A percentile compares a stretch with the other conserved stretches of the same genome.
phyloP scores from a whole-genome alignment of 2,113 vertebrate genomes.

The Fregata magnificens region DNA sequence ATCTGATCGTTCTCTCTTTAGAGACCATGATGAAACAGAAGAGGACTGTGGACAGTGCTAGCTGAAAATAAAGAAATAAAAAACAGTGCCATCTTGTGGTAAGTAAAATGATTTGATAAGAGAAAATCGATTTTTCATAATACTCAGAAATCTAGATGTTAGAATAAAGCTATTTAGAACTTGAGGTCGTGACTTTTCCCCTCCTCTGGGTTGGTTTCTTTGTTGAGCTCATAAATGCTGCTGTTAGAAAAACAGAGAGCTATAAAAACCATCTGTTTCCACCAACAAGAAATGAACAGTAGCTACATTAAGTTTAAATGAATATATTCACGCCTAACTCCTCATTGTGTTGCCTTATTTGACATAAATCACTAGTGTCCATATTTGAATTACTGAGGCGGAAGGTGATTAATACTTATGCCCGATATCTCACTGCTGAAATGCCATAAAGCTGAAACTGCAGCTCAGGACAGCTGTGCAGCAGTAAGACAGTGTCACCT shows the following conservation, averaged over 20 bases:
- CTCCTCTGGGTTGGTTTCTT: not conserved
- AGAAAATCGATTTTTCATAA: not conserved
- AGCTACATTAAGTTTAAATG: not conserved
- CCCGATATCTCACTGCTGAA: not conserved
- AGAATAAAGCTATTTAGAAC: not conserved
- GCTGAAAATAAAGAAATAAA: not conserved
- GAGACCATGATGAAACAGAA: not conserved
- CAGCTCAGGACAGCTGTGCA: not conserved
- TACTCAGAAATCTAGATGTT: not conserved
- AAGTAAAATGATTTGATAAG: not conserved
- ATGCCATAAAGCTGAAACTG: not conserved
- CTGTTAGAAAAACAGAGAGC: not conserved
- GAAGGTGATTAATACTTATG: not conserved
- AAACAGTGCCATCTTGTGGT: conserved; percentile 65
- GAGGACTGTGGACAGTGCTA: not conserved
- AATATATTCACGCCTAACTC: not conserved
- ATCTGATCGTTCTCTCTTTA: not conserved
- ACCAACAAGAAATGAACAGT: not conserved
- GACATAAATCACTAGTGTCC: not conserved
- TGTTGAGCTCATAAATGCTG: not conserved
- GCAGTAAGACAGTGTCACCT: not conserved
- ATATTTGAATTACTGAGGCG: not conserved
- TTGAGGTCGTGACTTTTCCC: not conserved
- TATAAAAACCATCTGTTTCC: not conserved
- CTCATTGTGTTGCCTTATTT: not conserved